Evolutionary conservation across 2,113 vertebrate genomes (phyloP), one percentile per base, ranked within the genome.

Genomic region (Megalops atlanticus): DNA sequence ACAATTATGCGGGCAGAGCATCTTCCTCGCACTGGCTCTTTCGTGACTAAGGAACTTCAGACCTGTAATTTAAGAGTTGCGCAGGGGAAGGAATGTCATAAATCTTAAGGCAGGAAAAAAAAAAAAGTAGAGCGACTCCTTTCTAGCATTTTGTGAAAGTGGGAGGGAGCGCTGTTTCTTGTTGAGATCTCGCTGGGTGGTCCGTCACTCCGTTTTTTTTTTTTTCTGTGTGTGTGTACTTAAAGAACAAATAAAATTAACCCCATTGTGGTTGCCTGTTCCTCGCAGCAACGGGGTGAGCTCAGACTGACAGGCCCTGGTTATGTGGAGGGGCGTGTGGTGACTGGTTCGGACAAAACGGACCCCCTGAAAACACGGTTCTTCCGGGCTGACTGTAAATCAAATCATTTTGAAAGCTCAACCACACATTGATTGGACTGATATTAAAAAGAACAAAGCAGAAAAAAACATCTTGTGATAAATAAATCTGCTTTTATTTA

Each of bases 51-150:
- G 85, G 88, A 92, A 89, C 89, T 85, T 87, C 87, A 87, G 90
- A 92, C 93, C 92, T 94, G 92, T 94, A 92, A 94, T 95, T 94
- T 92, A 91, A 92, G 89, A 92, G 91, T 91, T 81, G 83, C 84
- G 88, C 58, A 77, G 85, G 87, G 52, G 82, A 81, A 87, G 89
- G 91, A 94, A 92, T 89, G 91, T 87, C 87, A 92, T 94, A 94
- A 94, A 94, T 94, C 90, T 87, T 83, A 77, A 89, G 86, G 87
- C 80, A 84, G 69, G 40, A 78, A 77, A 85, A 69, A 83, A 87
- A 86, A 77, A 89, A 89, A 87, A 85, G 85, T 86, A 78, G 84
- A 58, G 80, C 87, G 54, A 77, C 31, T 71, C n/a, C 70, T 79
- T 74, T 71, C 75, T 45, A 79, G 77, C 71, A 76, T 49, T 84